Evolutionary conservation across 2,113 vertebrate species (phyloP).

Genomic region (Percopsis transmontana): DNA sequence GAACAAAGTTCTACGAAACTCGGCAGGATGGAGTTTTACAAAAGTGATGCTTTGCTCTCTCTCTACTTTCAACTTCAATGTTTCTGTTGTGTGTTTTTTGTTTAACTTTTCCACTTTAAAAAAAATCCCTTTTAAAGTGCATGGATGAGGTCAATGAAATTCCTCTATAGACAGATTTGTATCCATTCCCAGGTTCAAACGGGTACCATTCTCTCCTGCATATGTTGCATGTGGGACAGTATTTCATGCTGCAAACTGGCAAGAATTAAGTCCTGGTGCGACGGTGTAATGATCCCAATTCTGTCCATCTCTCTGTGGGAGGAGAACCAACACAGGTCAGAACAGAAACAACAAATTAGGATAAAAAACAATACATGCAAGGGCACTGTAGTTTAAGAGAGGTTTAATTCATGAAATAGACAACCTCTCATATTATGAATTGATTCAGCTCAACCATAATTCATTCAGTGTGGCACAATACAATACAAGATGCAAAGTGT

Average conservation of each 20-base stretch:
- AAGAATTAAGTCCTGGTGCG: constrained; percentile 94
- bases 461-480: too few relatives aligned
- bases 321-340: constrained; percentile 26
- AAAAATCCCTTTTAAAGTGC: constrained; percentile 92
- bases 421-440: too few relatives aligned
- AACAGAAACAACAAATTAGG: constrained; percentile 23
- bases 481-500: too few relatives aligned
- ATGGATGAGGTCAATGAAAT: constrained; percentile 98
- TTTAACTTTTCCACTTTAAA: constrained; percentile 57
- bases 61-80: constrained; percentile 16
- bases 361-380: not conserved
- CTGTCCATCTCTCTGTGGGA: constrained; percentile 87
- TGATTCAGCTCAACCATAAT: too few relatives aligned
- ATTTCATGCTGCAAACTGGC: constrained; percentile 92
- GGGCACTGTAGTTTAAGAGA: not conserved
- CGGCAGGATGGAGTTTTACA: constrained; percentile 59
- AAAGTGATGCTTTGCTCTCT: constrained; percentile 71
- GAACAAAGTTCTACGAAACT: constrained; percentile 49
- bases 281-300: constrained; percentile 87
- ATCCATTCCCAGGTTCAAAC: constrained; percentile 83
- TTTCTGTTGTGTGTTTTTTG: constrained; percentile 11
- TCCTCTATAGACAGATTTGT: constrained; percentile 66
- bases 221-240: constrained; percentile 96
- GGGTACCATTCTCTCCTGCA: constrained; percentile 97
- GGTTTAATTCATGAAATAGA: not conserved